These are phyloP conservation scores for Amorpha juglandis DNA, from an alignment of 2,888 invertebrate species.

Conservation along the genomic window DNA sequence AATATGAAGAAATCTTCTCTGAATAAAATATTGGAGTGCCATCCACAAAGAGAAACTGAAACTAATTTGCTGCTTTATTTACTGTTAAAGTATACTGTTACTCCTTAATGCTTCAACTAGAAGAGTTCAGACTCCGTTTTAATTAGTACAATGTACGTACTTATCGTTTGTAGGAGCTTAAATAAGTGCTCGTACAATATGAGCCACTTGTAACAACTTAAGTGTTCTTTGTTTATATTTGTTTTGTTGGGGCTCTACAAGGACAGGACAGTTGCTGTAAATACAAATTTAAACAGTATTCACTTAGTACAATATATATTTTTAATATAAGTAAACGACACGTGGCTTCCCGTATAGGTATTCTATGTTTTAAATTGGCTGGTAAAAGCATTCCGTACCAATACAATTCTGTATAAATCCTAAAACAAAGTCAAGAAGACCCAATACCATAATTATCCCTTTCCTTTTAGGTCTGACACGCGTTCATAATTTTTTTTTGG, in stretches of 20 bases:
- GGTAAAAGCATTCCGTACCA: too few relatives aligned
- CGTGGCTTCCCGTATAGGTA: too few relatives aligned
- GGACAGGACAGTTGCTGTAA: not conserved
- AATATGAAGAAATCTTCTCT: slow-evolving; percentile 53
- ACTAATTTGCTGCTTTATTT: slow-evolving; percentile 70
- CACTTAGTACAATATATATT: too few relatives aligned
- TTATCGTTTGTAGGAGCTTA: slow-evolving; percentile 65
- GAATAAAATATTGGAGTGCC: slow-evolving; percentile 49
- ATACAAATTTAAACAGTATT: too few relatives aligned
- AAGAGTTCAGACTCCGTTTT: slow-evolving; percentile 54
- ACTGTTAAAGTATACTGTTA: slow-evolving; percentile 54
- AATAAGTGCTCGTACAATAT: slow-evolving; percentile 54
- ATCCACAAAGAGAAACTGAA: slow-evolving; percentile 54
- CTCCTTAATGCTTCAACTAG: slow-evolving; percentile 33
- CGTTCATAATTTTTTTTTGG: too few relatives aligned
- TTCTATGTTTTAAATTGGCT: too few relatives aligned
- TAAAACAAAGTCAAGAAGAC: too few relatives aligned
- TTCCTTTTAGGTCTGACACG: too few relatives aligned
- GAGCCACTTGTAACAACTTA: slow-evolving; percentile 42
- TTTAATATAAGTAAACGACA: too few relatives aligned
- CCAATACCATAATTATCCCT: too few relatives aligned
- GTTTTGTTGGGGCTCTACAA: slow-evolving; percentile 19
- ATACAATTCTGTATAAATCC: too few relatives aligned
- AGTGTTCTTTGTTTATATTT: slow-evolving; percentile 33
- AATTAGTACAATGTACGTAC: slow-evolving; percentile 75